A percentile compares a stretch with the other conserved stretches of the same genome.
Conservation (phyloP, 2,113 vertebrate genomes). For the Dipodomys ordii region DNA sequence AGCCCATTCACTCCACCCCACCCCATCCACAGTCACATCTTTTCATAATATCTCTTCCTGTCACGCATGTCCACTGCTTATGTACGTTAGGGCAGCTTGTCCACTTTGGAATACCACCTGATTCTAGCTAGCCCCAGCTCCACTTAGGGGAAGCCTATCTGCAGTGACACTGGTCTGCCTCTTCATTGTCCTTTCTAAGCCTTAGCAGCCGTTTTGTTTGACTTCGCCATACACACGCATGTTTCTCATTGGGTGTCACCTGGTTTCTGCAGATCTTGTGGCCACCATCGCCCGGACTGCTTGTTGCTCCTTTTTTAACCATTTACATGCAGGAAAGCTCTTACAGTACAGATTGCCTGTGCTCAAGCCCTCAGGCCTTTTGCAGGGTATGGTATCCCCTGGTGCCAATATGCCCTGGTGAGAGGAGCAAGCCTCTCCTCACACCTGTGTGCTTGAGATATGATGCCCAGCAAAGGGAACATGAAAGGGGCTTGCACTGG, state of each 20-base stretch:
- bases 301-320: background rate
- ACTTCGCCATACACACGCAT: no score
- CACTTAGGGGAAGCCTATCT: no score
- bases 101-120: background rate
- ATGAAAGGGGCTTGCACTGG: background rate
- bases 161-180: no score
- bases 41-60: background rate
- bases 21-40: background rate
- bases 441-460: background rate
- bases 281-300: accelerated
- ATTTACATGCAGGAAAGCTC: background rate
- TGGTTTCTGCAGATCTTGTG: background rate
- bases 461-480: background rate
- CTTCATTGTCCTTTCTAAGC: background rate
- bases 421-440: no score
- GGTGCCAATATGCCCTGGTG: background rate
- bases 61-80: background rate
- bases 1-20: no score
- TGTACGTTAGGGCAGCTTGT: background rate
- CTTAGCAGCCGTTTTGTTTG: no score
- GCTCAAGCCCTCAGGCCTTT: background rate
- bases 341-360: background rate
- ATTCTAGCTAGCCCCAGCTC: background rate
- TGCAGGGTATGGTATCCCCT: accelerated
- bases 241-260: background rate